These are phyloP conservation scores for Cantharis rufa DNA, from an alignment of 2,888 invertebrate genomes.

Conservation along the genomic window DNA sequence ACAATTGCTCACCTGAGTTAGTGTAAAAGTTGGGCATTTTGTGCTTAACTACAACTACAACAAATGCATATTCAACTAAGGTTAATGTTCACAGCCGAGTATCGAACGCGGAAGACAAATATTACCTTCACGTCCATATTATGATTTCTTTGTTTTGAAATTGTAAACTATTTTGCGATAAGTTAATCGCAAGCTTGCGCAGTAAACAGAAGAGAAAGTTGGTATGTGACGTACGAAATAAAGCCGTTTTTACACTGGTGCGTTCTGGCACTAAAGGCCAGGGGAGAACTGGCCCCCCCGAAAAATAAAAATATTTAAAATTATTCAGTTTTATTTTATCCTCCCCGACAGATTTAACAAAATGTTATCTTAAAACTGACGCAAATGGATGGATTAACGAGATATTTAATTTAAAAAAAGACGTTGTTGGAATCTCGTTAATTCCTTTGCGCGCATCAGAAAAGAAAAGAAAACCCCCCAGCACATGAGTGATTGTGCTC, in stretches of 20 bases:
- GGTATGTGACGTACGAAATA: neutral
- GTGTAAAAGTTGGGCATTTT: slow-evolving; percentile 2
- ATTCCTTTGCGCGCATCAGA: no score
- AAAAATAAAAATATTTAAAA: no score
- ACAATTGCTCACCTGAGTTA: slow-evolving; percentile 6
- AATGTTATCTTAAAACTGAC: no score
- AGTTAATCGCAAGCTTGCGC: neutral
- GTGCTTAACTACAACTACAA: neutral
- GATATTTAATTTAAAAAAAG: no score
- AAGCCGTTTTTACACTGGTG: neutral
- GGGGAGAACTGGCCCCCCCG: no score
- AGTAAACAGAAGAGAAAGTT: neutral
- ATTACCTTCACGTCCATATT: neutral
- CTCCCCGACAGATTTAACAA: no score
- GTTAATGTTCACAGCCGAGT: neutral
- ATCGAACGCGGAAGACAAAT: neutral
- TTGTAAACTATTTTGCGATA: neutral
- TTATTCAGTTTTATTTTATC: no score
- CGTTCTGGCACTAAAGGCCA: no score
- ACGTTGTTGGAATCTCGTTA: no score
- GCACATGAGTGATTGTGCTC: no score
- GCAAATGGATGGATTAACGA: no score
- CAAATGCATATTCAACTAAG: neutral
- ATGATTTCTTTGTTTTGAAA: neutral
- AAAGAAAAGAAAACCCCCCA: no score